These are phyloP conservation scores for Alosa sapidissima DNA, from an alignment of 2,797 vertebrate genomes.

Conservation along the genomic window DNA sequence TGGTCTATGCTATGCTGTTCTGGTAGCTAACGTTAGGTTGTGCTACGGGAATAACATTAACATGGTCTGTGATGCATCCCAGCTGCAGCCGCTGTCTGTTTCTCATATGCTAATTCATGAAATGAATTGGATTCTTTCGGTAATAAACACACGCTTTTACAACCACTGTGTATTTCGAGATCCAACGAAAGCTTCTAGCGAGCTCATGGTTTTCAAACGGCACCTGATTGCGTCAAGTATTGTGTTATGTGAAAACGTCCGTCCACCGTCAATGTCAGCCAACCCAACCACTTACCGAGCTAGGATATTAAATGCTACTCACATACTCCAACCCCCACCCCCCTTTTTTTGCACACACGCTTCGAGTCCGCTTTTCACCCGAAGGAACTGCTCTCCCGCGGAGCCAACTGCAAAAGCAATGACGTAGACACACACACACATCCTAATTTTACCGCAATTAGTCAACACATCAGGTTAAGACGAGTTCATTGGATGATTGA, in stretches of 20 bases:
- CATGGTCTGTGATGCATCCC: slow-evolving; percentile 20
- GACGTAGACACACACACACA: slow-evolving; percentile 6
- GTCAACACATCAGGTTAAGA: neutral
- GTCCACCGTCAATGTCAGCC: slow-evolving; percentile 16
- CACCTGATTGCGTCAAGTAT: neutral
- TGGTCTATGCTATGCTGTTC: neutral
- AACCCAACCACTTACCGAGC: slow-evolving; percentile 18
- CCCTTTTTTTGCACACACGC: neutral
- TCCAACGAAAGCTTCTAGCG: neutral
- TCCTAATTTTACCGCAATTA: slow-evolving; percentile 20
- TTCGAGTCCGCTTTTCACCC: neutral
- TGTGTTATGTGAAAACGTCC: neutral
- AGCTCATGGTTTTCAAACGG: neutral
- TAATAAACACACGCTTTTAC: neutral
- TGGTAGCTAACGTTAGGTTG: slow-evolving; percentile 1
- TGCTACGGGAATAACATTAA: slow-evolving; percentile 22
- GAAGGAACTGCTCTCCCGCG: neutral
- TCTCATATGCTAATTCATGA: neutral
- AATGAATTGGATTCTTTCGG: neutral
- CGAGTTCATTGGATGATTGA: neutral
- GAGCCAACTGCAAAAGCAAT: neutral
- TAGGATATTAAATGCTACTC: slow-evolving; percentile 11
- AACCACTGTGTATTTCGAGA: neutral
- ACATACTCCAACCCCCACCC: neutral
- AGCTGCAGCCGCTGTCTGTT: slow-evolving; percentile 14